Percentiles rank a stretch among this genome's conserved stretches.
Conservation (phyloP, 2,797 vertebrate genomes). For the Coregonus sp. region DNA sequence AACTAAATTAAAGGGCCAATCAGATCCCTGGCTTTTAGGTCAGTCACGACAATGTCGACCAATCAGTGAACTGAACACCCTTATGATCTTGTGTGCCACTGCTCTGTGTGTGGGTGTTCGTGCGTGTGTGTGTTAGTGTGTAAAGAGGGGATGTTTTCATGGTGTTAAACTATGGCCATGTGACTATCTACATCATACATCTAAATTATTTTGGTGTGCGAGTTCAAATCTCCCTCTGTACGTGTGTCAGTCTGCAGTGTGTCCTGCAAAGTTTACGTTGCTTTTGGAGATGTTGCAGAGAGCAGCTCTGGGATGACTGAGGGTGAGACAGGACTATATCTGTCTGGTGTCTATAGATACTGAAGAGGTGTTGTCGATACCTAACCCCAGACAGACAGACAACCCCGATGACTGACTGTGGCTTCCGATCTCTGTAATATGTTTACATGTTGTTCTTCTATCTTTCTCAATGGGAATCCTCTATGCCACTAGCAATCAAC, state of each 20-base stretch:
- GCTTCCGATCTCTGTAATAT: neutral
- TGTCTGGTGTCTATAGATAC: neutral
- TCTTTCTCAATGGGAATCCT: neutral
- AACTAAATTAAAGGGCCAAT: constrained; percentile 23
- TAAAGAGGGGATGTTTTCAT: neutral
- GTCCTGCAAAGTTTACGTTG: neutral
- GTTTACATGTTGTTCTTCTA: neutral
- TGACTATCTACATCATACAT: neutral
- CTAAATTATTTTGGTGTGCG: neutral
- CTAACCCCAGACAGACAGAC: neutral
- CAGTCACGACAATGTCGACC: neutral
- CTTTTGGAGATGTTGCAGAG: neutral
- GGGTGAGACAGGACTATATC: neutral
- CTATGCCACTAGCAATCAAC: neutral
- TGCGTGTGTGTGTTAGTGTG: neutral
- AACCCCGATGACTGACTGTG: neutral
- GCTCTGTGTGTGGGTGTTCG: neutral
- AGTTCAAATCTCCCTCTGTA: neutral
- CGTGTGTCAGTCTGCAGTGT: neutral
- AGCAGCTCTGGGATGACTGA: neutral
- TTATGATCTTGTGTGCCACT: neutral
- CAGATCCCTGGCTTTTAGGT: constrained; percentile 8
- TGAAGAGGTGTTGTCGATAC: neutral
- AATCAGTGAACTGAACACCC: constrained; percentile 5
- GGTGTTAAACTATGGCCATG: neutral